These are phyloP conservation scores for Mesaphorura yosii DNA, from an alignment of 1,140 invertebrate species.

Conservation along the genomic window DNA sequence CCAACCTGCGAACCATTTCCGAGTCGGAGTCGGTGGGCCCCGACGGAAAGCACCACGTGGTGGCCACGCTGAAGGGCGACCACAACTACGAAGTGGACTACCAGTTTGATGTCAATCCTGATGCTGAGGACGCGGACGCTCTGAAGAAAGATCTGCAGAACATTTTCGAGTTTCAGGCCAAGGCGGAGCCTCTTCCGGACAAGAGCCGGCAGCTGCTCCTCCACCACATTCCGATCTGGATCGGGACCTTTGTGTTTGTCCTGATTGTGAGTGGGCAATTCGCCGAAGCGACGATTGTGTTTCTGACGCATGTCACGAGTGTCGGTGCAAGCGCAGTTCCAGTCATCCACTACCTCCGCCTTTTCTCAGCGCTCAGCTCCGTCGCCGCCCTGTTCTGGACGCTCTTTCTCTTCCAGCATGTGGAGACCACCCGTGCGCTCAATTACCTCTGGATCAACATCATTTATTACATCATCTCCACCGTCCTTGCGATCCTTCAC, in stretches of 20 bases:
- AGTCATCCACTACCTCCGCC: neutral
- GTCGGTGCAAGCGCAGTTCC: too few species aligned
- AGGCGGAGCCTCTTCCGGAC: too few species aligned
- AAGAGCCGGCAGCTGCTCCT: slow-evolving; percentile 1
- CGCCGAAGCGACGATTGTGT: slow-evolving; percentile 1
- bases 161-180: too few species aligned
- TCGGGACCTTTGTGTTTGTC: neutral
- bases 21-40: too few species aligned
- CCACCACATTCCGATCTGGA: neutral
- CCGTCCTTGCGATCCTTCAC: slow-evolving; percentile 5
- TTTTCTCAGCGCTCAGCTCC: slow-evolving; percentile 8
- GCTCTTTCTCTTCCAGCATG: slow-evolving; percentile 16
- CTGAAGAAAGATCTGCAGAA: too few species aligned
- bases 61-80: too few species aligned
- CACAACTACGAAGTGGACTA: too few species aligned
- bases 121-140: too few species aligned
- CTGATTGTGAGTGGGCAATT: neutral
- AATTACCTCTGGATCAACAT: slow-evolving; percentile 17
- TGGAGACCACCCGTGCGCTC: slow-evolving; percentile 10
- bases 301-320: too few species aligned
- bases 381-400: slow-evolving; percentile 6
- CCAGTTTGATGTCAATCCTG: too few species aligned
- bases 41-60: too few species aligned
- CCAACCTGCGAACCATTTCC: too few species aligned
- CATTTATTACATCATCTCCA: slow-evolving; percentile 9